Conservation (phyloP, 2,113 vertebrate genomes). For the Alethe castanea region DNA sequence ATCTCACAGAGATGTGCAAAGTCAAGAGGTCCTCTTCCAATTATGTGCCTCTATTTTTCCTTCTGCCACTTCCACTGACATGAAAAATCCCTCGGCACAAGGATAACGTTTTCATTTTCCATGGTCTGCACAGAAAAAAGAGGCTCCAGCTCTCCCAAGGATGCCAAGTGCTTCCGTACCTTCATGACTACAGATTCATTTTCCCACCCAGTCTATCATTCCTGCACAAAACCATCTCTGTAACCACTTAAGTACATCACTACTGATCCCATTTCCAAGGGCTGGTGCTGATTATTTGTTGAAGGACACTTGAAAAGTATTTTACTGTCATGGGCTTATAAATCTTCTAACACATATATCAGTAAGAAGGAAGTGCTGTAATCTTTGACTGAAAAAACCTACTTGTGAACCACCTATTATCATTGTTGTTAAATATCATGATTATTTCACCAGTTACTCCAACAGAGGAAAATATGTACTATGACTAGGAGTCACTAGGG, state of each 20-base stretch:
- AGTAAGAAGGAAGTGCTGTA: neutral
- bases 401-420: neutral
- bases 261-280: neutral
- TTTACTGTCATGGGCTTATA: neutral
- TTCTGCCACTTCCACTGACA: neutral
- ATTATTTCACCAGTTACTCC: slow-evolving; percentile 8
- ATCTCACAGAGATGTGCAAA: neutral
- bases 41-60: neutral
- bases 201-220: neutral
- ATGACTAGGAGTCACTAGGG: neutral
- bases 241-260: neutral
- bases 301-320: neutral
- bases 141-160: neutral
- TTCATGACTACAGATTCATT: neutral
- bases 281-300: neutral
- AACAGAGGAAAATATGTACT: neutral
- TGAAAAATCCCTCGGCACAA: neutral
- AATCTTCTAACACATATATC: neutral
- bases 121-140: neutral
- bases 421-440: neutral
- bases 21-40: neutral
- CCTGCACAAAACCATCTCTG: neutral
- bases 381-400: neutral
- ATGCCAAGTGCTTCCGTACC: neutral
- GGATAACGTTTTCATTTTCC: neutral